Conservation (phyloP, 1,140 invertebrate genomes). For the Drosophila sp. region DNA sequence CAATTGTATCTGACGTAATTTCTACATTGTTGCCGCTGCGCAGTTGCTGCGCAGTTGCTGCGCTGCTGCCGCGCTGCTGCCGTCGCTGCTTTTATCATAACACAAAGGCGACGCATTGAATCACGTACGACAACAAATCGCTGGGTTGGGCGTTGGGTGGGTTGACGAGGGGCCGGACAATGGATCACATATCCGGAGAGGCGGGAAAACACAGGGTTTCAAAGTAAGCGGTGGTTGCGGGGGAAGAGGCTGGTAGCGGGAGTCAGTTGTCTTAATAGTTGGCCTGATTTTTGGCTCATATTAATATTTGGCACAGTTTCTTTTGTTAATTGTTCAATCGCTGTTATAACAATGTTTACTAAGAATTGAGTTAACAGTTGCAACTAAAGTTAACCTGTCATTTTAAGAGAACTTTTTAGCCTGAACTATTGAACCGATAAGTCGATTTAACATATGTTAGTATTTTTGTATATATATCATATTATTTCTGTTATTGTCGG, state of each 20-base stretch:
- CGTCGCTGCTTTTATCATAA: slow-evolving; percentile 41
- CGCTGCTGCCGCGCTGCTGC: slow-evolving; percentile 14
- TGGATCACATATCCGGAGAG: neutral
- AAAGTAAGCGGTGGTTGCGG: neutral
- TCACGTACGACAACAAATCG: slow-evolving; percentile 61
- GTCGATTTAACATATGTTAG: too few species aligned
- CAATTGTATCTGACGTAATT: slow-evolving; percentile 44
- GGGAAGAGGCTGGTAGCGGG: neutral
- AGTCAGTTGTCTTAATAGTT: neutral
- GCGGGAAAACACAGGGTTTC: neutral
- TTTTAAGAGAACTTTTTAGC: too few species aligned
- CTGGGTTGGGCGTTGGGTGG: slow-evolving; percentile 8
- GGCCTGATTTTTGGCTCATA: neutral
- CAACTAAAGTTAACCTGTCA: neutral
- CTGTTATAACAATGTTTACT: neutral
- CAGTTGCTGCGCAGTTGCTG: slow-evolving; percentile 14
- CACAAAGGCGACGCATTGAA: slow-evolving; percentile 72
- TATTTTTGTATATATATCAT: too few species aligned
- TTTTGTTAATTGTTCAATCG: neutral
- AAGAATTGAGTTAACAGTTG: neutral
- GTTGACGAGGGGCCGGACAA: neutral
- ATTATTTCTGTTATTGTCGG: neutral
- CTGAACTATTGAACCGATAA: too few species aligned
- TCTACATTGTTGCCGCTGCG: slow-evolving; percentile 19
- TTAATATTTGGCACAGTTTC: neutral